Evolutionary conservation across 2,797 vertebrate species (phyloP).

Genomic region (Pelodytes ibericus): DNA sequence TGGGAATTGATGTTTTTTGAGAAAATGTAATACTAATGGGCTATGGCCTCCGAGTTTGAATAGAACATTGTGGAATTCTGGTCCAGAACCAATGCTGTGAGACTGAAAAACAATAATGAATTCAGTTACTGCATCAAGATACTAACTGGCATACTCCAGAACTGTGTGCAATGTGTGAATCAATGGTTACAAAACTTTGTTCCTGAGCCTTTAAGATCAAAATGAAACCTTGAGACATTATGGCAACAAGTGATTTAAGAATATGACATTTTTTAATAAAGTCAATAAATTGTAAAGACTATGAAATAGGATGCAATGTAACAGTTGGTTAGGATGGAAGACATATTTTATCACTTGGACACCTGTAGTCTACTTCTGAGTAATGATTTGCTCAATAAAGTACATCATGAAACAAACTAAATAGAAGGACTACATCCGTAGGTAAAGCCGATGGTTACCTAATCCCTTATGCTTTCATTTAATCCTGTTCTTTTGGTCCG

Average conservation of each 20-base stretch:
- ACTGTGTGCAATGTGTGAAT: too few species aligned
- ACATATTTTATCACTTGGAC: background rate
- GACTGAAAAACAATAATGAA: conserved; percentile 55
- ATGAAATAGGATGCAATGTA: too few species aligned
- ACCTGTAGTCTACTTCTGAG: background rate
- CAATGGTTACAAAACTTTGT: too few species aligned
- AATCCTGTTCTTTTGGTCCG: background rate
- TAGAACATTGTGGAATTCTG: conserved; percentile 59
- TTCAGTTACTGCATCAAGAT: too few species aligned
- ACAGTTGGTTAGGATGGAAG: too few species aligned
- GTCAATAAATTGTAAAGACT: too few species aligned
- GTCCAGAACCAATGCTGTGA: conserved; percentile 56
- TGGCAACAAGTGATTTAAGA: too few species aligned
- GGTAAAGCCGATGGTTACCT: background rate
- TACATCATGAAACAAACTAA: background rate
- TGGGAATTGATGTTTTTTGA: conserved; percentile 54
- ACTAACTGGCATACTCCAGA: too few species aligned
- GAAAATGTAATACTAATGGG: conserved; percentile 63
- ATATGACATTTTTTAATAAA: too few species aligned
- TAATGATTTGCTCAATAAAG: background rate
- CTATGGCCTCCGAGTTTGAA: conserved; percentile 64
- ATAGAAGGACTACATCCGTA: background rate
- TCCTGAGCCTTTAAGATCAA: too few species aligned
- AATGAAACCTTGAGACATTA: too few species aligned
- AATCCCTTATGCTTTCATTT: background rate